Evolutionary conservation across 2,113 vertebrate species (phyloP).

Genomic region (Sula dactylatra): DNA sequence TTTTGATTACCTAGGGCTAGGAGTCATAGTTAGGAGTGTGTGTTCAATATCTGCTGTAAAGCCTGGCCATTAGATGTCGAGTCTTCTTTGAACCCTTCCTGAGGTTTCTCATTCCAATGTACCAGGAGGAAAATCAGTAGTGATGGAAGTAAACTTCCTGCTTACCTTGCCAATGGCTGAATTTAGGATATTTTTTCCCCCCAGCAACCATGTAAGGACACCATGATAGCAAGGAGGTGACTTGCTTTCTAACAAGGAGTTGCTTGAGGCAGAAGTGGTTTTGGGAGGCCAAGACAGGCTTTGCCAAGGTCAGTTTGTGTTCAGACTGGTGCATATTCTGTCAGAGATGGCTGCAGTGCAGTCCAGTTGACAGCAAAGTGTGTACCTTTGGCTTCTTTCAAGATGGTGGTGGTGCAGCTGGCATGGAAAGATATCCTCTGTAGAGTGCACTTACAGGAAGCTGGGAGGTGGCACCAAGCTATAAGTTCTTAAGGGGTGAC

Average conservation of each 20-base stretch:
- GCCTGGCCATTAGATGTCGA: not conserved
- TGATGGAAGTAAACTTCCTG: not conserved
- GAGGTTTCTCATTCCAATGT: not conserved
- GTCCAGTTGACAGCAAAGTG: not conserved
- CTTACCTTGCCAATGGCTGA: not conserved
- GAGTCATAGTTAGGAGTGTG: not conserved
- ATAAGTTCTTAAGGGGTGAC: not conserved
- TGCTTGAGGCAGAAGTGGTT: not conserved
- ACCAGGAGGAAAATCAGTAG: not conserved
- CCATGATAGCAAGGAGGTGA: not conserved
- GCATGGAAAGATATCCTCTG: not conserved
- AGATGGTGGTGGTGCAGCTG: not conserved
- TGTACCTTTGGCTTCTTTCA: not conserved
- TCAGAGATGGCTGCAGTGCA: not conserved
- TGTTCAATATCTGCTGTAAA: not conserved
- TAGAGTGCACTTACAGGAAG: not conserved
- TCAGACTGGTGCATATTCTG: not conserved
- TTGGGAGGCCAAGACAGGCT: not conserved
- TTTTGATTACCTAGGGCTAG: not conserved
- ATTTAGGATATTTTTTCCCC: not conserved
- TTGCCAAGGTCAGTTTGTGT: not conserved
- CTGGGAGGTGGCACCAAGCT: not conserved
- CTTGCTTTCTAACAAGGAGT: not conserved
- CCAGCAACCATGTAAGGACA: not conserved
- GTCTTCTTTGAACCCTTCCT: not conserved